Conservation (phyloP, 1,140 invertebrate species). For the Hylaeus anthracinus region DNA sequence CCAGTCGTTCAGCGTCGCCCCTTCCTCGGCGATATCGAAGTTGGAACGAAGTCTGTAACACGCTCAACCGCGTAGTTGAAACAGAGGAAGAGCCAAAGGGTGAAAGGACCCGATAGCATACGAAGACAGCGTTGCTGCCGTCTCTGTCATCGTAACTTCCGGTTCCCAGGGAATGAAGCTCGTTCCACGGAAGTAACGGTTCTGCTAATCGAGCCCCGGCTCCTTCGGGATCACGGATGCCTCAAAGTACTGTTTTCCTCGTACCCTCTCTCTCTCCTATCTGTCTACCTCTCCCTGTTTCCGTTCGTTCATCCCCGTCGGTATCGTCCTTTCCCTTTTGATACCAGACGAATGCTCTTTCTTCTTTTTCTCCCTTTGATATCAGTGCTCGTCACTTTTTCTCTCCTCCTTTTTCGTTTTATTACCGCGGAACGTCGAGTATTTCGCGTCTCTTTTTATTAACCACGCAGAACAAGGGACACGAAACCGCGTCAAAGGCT, state of each 20-base stretch:
- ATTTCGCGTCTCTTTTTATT: not conserved
- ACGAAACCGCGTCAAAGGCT: not conserved
- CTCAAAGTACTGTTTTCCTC: conserved; percentile 39
- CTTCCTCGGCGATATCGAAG: conserved; percentile 5
- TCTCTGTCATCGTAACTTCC: conserved; percentile 59
- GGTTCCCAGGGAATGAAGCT: conserved; percentile 55
- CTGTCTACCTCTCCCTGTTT: not conserved
- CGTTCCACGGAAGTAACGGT: conserved; percentile 61
- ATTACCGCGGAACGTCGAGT: not conserved
- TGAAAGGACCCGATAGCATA: not conserved
- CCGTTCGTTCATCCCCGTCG: not conserved
- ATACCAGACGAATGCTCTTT: conserved; percentile 22
- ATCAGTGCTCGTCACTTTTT: too few species aligned
- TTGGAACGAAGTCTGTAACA: not conserved
- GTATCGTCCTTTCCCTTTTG: not conserved
- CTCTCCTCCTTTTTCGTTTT: not conserved
- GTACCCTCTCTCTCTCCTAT: not conserved
- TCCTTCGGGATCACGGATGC: conserved; percentile 56
- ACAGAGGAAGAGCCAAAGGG: not conserved
- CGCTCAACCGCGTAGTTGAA: not conserved
- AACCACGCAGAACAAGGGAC: too few species aligned
- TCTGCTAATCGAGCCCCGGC: conserved; percentile 58
- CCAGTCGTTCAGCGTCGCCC: conserved; percentile 7
- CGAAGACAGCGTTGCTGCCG: conserved; percentile 5
- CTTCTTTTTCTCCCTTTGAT: too few species aligned